Percentiles rank a stretch among this genome's conserved stretches.
phyloP scores from a whole-genome alignment of 2,888 invertebrate genomes.

The Eugnorisma glareosa region DNA sequence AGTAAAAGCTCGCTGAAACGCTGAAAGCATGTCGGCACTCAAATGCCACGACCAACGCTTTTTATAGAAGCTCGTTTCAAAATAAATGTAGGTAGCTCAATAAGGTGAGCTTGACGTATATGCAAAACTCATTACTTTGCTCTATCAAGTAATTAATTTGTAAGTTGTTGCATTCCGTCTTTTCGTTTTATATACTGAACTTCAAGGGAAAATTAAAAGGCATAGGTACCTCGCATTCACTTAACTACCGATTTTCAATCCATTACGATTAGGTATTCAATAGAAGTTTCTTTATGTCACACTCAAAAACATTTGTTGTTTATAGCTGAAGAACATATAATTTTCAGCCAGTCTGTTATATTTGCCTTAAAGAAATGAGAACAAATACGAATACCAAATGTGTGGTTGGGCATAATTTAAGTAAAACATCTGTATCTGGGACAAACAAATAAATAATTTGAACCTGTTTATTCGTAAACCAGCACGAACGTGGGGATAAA shows the following conservation, averaged over 20 bases:
- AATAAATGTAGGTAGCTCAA: slow-evolving; percentile 52
- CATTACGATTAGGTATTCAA: background rate
- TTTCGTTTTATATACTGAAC: background rate
- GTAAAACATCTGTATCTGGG: slow-evolving; percentile 25
- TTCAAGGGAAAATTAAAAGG: background rate
- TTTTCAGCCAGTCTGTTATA: slow-evolving; percentile 4
- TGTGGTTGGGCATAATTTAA: slow-evolving; percentile 9
- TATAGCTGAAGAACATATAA: background rate
- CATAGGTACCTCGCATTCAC: background rate
- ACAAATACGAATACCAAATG: slow-evolving; percentile 34
- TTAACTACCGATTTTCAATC: background rate
- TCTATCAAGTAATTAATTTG: background rate
- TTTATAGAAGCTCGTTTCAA: slow-evolving; percentile 69
- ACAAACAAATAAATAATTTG: slow-evolving; percentile 43
- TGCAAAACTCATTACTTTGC: slow-evolving; percentile 11
- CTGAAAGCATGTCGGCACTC: slow-evolving; percentile 71
- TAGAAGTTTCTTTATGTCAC: background rate
- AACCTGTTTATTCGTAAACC: slow-evolving; percentile 18
- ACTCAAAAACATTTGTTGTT: background rate
- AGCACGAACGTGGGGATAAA: slow-evolving; percentile 22
- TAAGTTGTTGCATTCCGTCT: background rate
- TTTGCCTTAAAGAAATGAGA: slow-evolving; percentile 5
- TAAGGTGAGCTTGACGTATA: slow-evolving; percentile 7
- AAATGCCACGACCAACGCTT: slow-evolving; percentile 67
- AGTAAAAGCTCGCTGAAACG: slow-evolving; percentile 69